Evolutionary conservation across 2,113 vertebrate genomes (phyloP).

Genomic region (Uria aalge): DNA sequence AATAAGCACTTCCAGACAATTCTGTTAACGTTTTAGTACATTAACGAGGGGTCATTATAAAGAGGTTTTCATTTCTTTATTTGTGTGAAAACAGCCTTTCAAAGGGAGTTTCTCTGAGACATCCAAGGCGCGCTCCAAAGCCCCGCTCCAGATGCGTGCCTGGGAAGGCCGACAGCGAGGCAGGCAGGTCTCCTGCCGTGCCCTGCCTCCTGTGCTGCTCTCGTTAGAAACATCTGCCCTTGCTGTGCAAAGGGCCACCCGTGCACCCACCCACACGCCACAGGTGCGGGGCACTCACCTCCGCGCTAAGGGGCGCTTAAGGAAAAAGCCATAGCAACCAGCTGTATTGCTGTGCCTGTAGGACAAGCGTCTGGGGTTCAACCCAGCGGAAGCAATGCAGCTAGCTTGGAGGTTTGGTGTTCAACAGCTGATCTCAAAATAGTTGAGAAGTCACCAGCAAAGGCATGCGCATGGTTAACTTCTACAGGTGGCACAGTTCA

Average conservation of each 20-base stretch:
- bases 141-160: not conserved
- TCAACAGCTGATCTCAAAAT: not conserved
- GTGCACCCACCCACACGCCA: not conserved
- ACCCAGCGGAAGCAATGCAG: not conserved
- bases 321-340: not conserved
- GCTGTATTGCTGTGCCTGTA: not conserved
- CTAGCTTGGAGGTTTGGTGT: not conserved
- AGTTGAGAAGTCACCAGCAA: not conserved
- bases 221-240: not conserved
- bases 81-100: not conserved
- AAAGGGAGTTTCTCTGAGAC: not conserved
- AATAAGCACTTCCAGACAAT: not conserved
- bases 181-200: not conserved
- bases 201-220: not conserved
- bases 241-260: rapidly evolving
- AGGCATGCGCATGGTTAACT: not conserved
- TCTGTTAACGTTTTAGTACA: not conserved
- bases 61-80: not conserved
- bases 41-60: not conserved
- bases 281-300: not conserved
- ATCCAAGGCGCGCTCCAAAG: not conserved
- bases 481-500: not conserved
- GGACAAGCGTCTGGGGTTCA: not conserved
- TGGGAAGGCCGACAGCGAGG: rapidly evolving
- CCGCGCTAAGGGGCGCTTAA: rapidly evolving